Evolutionary conservation across 2,113 vertebrate genomes (phyloP).

Genomic region (Ascaphus truei): DNA sequence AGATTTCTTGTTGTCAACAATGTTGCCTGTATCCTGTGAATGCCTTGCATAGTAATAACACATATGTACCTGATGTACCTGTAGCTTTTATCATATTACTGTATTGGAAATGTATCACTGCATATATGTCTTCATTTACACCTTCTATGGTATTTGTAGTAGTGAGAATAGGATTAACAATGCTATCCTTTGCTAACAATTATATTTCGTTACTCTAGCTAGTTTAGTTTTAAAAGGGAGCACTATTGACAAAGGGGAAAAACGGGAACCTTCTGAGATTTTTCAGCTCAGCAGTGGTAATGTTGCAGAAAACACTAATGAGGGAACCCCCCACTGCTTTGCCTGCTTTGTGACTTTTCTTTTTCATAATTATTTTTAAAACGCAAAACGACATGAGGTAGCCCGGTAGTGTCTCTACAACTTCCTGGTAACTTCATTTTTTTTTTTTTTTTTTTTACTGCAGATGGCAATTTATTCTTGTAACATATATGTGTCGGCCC

Average conservation of each 20-base stretch:
- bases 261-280: conserved; percentile 71
- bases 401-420: conserved; percentile 66
- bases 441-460: conserved; percentile 43
- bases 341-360: conserved; percentile 83
- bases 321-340: conserved; percentile 74
- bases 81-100: no score
- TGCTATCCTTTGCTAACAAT: conserved; percentile 76
- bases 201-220: conserved; percentile 77
- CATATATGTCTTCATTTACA: no score
- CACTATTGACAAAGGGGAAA: conserved; percentile 67
- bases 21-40: no score
- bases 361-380: conserved; percentile 86
- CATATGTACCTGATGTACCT: no score
- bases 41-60: no score
- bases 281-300: conserved; percentile 78
- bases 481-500: conserved; percentile 74
- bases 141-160: conserved; percentile 37
- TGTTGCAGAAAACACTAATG: conserved; percentile 78
- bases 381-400: conserved; percentile 80
- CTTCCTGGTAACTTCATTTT: conserved; percentile 67
- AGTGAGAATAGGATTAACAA: conserved; percentile 72
- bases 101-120: no score
- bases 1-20: background rate
- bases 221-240: conserved; percentile 76
- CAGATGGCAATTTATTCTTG: conserved; percentile 77